These are phyloP conservation scores for Leptinotarsa undecemlineata DNA, from an alignment of 1,140 invertebrate species.

Conservation along the genomic window DNA sequence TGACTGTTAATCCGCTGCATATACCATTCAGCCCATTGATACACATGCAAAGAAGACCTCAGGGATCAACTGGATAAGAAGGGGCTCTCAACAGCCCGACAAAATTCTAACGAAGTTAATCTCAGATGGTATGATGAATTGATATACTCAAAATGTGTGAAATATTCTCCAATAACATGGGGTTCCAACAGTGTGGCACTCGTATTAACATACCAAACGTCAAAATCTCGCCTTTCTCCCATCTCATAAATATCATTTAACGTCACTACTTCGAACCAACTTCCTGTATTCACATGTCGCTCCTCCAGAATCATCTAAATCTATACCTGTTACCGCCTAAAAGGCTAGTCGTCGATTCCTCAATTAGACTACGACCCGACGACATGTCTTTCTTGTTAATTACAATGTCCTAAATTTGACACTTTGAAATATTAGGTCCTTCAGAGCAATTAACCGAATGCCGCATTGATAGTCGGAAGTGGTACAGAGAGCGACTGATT, in stretches of 20 bases:
- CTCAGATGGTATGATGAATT: too few species aligned
- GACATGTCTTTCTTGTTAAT: slow-evolving; percentile 31
- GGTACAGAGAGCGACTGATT: slow-evolving; percentile 4
- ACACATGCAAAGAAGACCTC: too few species aligned
- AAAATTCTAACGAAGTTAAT: too few species aligned
- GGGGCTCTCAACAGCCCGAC: too few species aligned
- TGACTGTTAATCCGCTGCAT: too few species aligned
- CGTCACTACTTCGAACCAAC: not conserved
- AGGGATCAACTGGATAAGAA: too few species aligned
- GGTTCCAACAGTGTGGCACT: too few species aligned
- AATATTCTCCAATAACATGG: too few species aligned
- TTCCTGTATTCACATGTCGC: slow-evolving; percentile 2
- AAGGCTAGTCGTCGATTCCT: not conserved
- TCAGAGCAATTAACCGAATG: slow-evolving; percentile 33
- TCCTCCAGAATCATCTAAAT: not conserved
- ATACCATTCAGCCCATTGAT: too few species aligned
- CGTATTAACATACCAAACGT: not conserved
- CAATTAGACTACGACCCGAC: slow-evolving; percentile 3
- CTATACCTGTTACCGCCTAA: not conserved
- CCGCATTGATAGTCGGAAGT: slow-evolving; percentile 35
- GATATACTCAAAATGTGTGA: too few species aligned
- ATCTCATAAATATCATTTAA: slow-evolving; percentile 4
- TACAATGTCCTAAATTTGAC: slow-evolving; percentile 36
- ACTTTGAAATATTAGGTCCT: slow-evolving; percentile 41
- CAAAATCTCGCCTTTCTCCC: not conserved